Conservation (phyloP, 2,113 vertebrate genomes). For the Microcebus tavaratra region DNA sequence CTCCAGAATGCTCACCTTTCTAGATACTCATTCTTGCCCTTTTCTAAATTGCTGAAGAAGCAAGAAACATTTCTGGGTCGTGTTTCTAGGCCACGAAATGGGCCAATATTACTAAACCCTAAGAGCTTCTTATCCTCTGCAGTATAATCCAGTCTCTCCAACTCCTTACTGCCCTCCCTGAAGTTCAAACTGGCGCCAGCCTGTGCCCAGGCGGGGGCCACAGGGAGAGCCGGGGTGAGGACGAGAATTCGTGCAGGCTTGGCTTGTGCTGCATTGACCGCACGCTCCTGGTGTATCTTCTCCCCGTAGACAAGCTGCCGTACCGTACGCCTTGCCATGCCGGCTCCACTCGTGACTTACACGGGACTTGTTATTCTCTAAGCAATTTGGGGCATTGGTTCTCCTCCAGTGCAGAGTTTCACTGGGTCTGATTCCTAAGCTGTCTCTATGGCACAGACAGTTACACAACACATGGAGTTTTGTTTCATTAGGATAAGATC, state of each 20-base stretch:
- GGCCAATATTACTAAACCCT: background rate
- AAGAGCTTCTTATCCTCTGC: background rate
- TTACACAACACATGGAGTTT: slow-evolving; percentile 42
- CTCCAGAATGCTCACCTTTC: background rate
- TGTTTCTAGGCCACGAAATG: slow-evolving; percentile 53
- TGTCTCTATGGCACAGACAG: slow-evolving; percentile 21
- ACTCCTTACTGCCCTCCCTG: background rate
- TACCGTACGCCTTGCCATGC: background rate
- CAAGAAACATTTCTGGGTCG: slow-evolving; percentile 32
- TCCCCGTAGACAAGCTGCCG: background rate
- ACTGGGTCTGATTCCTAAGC: slow-evolving; percentile 39
- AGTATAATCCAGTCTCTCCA: background rate
- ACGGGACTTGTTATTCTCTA: background rate
- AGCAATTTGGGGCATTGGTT: slow-evolving; percentile 9
- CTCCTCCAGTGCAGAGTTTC: background rate
- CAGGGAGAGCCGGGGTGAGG: background rate
- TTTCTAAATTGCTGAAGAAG: slow-evolving; percentile 23
- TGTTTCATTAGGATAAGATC: slow-evolving; percentile 52
- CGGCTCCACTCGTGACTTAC: background rate
- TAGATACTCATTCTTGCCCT: background rate
- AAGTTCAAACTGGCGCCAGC: background rate
- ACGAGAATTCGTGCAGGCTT: background rate
- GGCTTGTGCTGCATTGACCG: accelerated
- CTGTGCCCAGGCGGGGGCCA: background rate
- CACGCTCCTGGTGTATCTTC: background rate